Conservation (phyloP, 1,140 invertebrate species). For the Pogonomyrmex californicus region DNA sequence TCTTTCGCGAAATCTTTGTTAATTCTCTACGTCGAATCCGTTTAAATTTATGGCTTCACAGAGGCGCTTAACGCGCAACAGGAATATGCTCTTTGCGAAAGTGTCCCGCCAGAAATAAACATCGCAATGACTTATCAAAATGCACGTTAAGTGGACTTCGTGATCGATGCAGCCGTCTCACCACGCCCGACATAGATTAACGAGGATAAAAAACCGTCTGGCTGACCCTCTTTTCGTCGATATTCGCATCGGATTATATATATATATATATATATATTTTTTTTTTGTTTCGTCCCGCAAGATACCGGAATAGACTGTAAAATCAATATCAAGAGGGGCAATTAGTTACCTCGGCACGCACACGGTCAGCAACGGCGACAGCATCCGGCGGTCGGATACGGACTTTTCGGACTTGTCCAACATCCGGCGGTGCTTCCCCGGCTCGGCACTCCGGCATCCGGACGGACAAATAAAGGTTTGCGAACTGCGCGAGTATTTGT, state of each 20-base stretch:
- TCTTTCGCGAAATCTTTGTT: background rate
- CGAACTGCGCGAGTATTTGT: constrained; percentile 48
- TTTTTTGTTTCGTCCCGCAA: constrained; percentile 54
- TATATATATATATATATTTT: too few relatives aligned
- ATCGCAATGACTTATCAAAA: constrained; percentile 36
- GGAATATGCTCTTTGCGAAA: constrained; percentile 40
- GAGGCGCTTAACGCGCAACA: background rate
- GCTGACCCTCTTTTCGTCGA: constrained; percentile 1
- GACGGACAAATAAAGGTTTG: constrained; percentile 53
- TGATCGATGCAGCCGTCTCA: constrained; percentile 49
- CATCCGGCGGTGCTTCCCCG: constrained; percentile 60
- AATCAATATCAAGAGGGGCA: constrained; percentile 67
- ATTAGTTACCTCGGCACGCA: constrained; percentile 74
- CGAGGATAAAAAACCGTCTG: constrained; percentile 34
- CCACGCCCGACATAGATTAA: constrained; percentile 41
- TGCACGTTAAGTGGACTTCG: constrained; percentile 38
- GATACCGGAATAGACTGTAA: constrained; percentile 60
- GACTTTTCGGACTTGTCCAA: constrained; percentile 74
- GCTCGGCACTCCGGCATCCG: constrained; percentile 32
- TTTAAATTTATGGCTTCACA: background rate
- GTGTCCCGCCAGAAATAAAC: constrained; percentile 25
- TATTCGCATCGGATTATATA: background rate
- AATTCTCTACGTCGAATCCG: background rate
- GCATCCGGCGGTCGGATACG: constrained; percentile 73
- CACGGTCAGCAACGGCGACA: constrained; percentile 56